Conservation (phyloP, 2,113 vertebrate genomes). For the Hiodon alosoides region DNA sequence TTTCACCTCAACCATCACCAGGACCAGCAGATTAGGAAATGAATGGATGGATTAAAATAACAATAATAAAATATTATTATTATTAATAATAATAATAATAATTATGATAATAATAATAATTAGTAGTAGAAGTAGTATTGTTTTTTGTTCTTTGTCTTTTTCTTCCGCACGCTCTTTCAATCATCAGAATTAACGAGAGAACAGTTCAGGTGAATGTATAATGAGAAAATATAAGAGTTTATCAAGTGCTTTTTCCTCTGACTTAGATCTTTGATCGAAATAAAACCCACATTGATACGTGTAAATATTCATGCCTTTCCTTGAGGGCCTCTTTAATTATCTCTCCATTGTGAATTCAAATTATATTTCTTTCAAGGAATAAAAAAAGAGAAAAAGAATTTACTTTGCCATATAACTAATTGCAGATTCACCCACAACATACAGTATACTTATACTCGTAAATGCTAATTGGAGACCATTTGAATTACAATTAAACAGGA, state of each 20-base stretch:
- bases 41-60: no score
- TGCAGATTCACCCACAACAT: not conserved
- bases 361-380: slow-evolving; percentile 8
- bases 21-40: no score
- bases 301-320: slow-evolving; percentile 19
- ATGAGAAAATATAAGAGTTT: not conserved
- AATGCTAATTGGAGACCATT: slow-evolving; percentile 17
- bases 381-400: not conserved
- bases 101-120: no score
- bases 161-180: no score
- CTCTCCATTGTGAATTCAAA: slow-evolving; percentile 17
- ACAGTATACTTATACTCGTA: slow-evolving; percentile 1
- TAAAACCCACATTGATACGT: not conserved
- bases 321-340: slow-evolving; percentile 19
- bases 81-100: no score
- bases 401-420: slow-evolving; percentile 11
- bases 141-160: no score
- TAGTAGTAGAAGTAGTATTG: no score
- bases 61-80: no score
- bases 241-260: not conserved
- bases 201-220: not conserved
- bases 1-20: no score
- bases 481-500: slow-evolving; percentile 15
- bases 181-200: no score
- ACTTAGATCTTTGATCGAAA: not conserved